These are phyloP conservation scores for Tauraco erythrolophus DNA, from an alignment of 2,113 vertebrate species.

Conservation along the genomic window DNA sequence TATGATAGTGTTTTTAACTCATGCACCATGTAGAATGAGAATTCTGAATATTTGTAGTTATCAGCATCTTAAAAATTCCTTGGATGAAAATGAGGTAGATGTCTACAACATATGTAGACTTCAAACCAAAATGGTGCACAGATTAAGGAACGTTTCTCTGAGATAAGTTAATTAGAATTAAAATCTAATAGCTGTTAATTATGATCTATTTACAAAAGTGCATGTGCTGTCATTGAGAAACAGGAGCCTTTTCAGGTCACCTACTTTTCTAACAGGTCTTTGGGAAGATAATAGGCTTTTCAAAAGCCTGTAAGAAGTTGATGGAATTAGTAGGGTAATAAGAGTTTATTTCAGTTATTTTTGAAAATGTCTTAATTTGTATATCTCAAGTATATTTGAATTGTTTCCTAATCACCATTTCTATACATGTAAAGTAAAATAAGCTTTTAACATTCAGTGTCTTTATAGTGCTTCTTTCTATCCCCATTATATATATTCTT, in stretches of 20 bases:
- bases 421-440: background rate
- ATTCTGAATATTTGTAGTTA: background rate
- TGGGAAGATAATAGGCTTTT: background rate
- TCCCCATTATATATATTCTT: background rate
- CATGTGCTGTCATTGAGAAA: background rate
- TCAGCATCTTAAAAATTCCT: background rate
- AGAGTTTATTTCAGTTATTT: background rate
- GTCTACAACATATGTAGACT: background rate
- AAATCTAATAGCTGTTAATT: background rate
- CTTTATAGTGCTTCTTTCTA: background rate
- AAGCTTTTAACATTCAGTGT: background rate
- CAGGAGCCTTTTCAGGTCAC: background rate
- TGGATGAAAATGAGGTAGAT: background rate
- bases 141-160: background rate
- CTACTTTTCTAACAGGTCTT: background rate
- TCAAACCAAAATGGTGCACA: background rate
- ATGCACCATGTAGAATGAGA: background rate
- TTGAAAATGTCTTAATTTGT: background rate
- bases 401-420: background rate
- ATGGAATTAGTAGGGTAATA: background rate
- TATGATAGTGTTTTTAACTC: background rate
- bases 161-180: background rate
- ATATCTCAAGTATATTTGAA: background rate
- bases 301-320: background rate
- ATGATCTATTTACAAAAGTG: background rate